These are phyloP conservation scores for Eulacestoma nigropectus DNA, from an alignment of 2,113 vertebrate genomes.

Conservation along the genomic window DNA sequence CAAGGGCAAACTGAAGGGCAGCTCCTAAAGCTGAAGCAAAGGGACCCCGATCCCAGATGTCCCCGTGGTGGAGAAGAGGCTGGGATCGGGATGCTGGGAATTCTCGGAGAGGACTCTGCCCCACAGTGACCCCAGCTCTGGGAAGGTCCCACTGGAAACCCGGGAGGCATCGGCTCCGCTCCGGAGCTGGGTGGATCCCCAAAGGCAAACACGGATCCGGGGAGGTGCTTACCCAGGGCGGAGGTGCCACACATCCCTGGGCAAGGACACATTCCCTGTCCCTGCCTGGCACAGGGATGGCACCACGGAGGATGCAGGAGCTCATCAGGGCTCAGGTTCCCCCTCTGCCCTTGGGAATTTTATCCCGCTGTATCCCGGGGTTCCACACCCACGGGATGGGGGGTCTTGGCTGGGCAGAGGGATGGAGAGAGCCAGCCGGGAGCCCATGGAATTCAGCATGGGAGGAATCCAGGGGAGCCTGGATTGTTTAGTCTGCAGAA, in stretches of 20 bases:
- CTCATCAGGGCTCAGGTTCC: background rate
- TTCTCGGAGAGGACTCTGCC: accelerated
- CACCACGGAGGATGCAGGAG: accelerated
- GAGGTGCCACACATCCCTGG: accelerated
- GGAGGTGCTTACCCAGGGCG: background rate
- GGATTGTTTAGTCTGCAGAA: constrained; percentile 21
- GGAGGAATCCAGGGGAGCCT: background rate
- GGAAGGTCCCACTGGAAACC: background rate
- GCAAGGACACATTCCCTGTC: accelerated
- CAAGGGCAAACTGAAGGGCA: accelerated
- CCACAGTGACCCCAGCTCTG: accelerated
- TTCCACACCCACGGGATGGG: accelerated
- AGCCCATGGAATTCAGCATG: accelerated
- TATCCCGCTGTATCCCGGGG: accelerated
- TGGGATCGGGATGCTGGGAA: background rate
- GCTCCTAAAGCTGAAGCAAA: background rate
- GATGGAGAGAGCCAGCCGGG: accelerated
- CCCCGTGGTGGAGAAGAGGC: accelerated
- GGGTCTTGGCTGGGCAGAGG: background rate
- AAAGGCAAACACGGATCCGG: accelerated
- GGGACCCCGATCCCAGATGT: accelerated
- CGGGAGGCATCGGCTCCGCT: accelerated
- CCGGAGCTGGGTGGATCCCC: background rate
- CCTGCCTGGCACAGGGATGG: accelerated
- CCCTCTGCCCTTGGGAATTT: background rate